phyloP scores from a whole-genome alignment of 2,888 invertebrate genomes.

The Drosophila infuscata region DNA sequence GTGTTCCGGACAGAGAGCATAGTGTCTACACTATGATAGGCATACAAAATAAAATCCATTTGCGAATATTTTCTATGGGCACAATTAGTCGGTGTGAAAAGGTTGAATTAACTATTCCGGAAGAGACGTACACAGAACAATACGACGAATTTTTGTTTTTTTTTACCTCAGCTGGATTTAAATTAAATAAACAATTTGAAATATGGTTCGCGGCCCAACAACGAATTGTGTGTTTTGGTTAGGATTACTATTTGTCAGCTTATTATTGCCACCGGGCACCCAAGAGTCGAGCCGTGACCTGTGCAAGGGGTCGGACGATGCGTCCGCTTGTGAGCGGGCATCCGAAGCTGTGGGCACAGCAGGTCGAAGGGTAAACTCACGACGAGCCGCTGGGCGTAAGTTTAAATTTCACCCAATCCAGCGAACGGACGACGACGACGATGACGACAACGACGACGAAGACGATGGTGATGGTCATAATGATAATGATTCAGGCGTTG shows the following conservation, averaged over 20 bases:
- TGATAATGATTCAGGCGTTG: constrained; percentile 30
- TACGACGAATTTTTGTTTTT: neutral
- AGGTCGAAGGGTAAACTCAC: constrained; percentile 30
- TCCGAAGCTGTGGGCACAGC: constrained; percentile 24
- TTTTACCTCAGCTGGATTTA: constrained; percentile 22
- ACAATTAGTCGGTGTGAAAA: constrained; percentile 58
- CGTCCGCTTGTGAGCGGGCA: constrained; percentile 28
- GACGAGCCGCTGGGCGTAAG: constrained; percentile 60
- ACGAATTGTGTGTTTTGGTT: constrained; percentile 38
- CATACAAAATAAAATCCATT: constrained; percentile 44
- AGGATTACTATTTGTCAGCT: constrained; percentile 43
- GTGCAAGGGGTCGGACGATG: constrained; percentile 47
- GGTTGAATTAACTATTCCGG: constrained; percentile 53
- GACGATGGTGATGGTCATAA: constrained; percentile 1
- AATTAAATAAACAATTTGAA: neutral
- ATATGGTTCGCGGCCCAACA: constrained; percentile 28
- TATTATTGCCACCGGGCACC: constrained; percentile 47
- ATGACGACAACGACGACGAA: neutral
- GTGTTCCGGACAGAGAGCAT: constrained; percentile 23
- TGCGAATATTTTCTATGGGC: constrained; percentile 42
- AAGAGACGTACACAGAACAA: constrained; percentile 4
- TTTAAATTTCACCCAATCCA: constrained; percentile 83
- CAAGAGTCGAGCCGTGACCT: constrained; percentile 55
- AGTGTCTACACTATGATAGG: constrained; percentile 18
- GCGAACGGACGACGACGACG: constrained; percentile 63